Evolutionary conservation across 2,797 vertebrate genomes (phyloP).

Genomic region (Anguilla marmorata): DNA sequence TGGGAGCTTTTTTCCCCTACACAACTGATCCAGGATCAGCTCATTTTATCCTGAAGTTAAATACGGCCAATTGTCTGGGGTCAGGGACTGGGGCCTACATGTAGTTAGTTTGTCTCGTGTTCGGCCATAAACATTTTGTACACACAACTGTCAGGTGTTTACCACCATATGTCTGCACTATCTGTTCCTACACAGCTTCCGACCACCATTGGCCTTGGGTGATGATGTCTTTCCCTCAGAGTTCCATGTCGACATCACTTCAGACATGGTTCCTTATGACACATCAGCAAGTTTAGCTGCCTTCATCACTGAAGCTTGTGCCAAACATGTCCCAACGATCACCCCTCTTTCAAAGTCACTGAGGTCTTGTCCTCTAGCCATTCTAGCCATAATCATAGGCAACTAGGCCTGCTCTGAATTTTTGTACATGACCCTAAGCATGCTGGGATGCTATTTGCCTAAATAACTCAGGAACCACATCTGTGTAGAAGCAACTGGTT

Average conservation of each 20-base stretch:
- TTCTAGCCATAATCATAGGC: not conserved
- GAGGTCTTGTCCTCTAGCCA: not conserved
- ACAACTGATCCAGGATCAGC: not conserved
- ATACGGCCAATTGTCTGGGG: not conserved
- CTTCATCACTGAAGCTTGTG: not conserved
- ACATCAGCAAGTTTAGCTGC: not conserved
- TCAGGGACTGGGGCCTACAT: not conserved
- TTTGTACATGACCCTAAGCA: slow-evolving; percentile 3
- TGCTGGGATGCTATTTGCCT: not conserved
- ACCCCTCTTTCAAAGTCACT: not conserved
- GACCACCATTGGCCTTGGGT: not conserved
- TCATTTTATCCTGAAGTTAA: not conserved
- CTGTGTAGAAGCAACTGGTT: not conserved
- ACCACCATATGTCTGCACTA: not conserved
- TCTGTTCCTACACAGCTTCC: not conserved
- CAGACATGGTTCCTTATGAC: not conserved
- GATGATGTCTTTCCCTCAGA: too few relatives aligned
- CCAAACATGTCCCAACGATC: not conserved
- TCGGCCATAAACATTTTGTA: not conserved
- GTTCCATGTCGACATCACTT: too few relatives aligned
- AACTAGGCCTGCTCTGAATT: not conserved
- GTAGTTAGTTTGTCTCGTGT: not conserved
- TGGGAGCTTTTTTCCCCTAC: not conserved
- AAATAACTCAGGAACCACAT: not conserved
- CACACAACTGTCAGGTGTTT: not conserved